Conservation (phyloP, 2,888 invertebrate species). For the Epistrophella euchroma region DNA sequence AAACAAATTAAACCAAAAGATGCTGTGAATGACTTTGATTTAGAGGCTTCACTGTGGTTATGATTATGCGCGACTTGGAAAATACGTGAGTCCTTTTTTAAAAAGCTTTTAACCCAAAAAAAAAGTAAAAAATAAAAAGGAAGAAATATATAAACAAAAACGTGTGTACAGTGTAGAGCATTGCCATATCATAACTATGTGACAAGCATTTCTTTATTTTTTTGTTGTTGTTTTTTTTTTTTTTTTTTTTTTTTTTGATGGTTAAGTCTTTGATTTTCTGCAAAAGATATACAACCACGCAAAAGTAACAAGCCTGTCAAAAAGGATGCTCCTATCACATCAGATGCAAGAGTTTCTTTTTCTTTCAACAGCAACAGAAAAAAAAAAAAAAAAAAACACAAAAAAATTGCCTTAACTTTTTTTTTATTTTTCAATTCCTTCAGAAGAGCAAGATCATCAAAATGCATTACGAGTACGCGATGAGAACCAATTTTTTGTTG, state of each 20-base stretch:
- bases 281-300: conserved; percentile 66
- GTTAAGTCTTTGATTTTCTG: conserved; percentile 62
- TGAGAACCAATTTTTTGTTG: conserved; percentile 72
- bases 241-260: conserved; percentile 13
- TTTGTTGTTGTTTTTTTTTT: background rate
- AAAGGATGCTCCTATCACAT: conserved; percentile 68
- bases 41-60: conserved; percentile 23
- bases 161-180: conserved; percentile 53
- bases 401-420: conserved; percentile 24
- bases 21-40: conserved; percentile 47
- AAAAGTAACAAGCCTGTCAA: conserved; percentile 63
- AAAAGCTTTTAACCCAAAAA: too few species aligned
- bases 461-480: conserved; percentile 73
- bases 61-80: conserved; percentile 34
- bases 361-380: background rate
- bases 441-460: conserved; percentile 57
- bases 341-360: conserved; percentile 57
- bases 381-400: background rate
- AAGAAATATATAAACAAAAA: conserved; percentile 38
- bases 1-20: conserved; percentile 22
- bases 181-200: conserved; percentile 67
- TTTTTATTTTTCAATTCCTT: conserved; percentile 25
- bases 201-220: conserved; percentile 46
- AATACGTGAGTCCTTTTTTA: conserved; percentile 61
- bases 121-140: background rate